Evolutionary conservation across 1,140 invertebrate species (phyloP).

Genomic region (Plodia interpunctella): DNA sequence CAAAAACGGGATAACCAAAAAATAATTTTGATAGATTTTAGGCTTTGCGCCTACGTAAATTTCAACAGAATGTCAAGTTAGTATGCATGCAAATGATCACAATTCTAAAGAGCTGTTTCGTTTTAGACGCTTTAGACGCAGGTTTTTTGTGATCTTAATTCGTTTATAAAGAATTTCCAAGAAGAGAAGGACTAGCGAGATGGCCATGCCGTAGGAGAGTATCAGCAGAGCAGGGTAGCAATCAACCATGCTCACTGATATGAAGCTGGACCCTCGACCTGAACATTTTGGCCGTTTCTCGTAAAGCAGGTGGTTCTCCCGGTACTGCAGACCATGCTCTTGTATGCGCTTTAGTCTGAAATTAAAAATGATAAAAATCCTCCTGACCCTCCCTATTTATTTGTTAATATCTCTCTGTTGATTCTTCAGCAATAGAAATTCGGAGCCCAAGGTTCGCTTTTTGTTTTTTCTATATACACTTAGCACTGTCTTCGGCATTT

Average conservation of each 20-base stretch:
- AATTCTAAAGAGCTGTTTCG: neutral
- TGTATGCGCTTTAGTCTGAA: slow-evolving; percentile 77
- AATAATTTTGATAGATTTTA: too few species aligned
- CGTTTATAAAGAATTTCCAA: slow-evolving; percentile 37
- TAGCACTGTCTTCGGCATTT: too few species aligned
- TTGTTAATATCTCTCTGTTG: too few species aligned
- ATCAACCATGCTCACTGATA: slow-evolving; percentile 79
- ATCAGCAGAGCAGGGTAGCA: slow-evolving; percentile 70
- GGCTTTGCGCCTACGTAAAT: too few species aligned
- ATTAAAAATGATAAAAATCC: slow-evolving; percentile 11
- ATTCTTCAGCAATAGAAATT: too few species aligned
- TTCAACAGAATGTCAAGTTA: too few species aligned
- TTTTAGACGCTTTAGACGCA: neutral
- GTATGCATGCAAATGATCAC: too few species aligned
- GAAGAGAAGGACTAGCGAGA: slow-evolving; percentile 33
- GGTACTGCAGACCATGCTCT: slow-evolving; percentile 79
- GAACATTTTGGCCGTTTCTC: slow-evolving; percentile 79
- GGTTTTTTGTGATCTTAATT: slow-evolving; percentile 8
- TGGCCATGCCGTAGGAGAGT: slow-evolving; percentile 61
- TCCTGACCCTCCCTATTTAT: too few species aligned
- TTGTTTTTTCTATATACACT: too few species aligned
- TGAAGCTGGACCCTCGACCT: slow-evolving; percentile 69
- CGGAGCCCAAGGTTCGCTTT: too few species aligned
- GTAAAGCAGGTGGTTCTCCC: slow-evolving; percentile 78
- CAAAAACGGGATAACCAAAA: too few species aligned